Evolutionary conservation across 2,113 vertebrate species (phyloP).

Genomic region (Pseudorectes ferrugineus): DNA sequence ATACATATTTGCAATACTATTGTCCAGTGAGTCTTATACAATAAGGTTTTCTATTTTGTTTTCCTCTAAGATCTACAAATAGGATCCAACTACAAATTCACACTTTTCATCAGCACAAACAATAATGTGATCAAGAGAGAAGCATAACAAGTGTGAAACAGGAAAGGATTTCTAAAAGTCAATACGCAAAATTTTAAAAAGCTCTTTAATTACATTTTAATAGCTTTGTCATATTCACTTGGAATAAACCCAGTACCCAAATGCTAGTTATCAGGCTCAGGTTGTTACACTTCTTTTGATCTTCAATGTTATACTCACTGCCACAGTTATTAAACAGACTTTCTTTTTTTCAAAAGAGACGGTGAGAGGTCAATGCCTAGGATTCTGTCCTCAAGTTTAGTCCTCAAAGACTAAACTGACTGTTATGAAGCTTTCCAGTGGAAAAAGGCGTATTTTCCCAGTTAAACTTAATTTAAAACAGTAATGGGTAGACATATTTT

Average conservation of each 20-base stretch:
- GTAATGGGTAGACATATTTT: conserved; percentile 10
- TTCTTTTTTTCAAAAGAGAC: neutral
- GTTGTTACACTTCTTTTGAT: neutral
- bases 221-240: neutral
- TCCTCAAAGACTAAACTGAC: neutral
- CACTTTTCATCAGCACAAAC: neutral
- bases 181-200: neutral
- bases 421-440: neutral
- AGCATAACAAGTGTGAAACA: neutral
- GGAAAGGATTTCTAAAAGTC: neutral
- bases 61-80: neutral
- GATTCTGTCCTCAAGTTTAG: neutral
- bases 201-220: neutral
- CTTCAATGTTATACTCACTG: neutral
- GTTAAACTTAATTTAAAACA: conserved; percentile 44
- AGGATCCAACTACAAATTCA: neutral
- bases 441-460: conserved; percentile 10
- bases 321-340: neutral
- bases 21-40: neutral
- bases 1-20: neutral
- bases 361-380: neutral
- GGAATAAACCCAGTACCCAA: neutral
- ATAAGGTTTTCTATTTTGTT: neutral
- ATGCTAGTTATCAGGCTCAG: neutral
- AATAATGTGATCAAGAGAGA: neutral